Conservation (phyloP, 2,113 vertebrate genomes). For the Ailurus styani region DNA sequence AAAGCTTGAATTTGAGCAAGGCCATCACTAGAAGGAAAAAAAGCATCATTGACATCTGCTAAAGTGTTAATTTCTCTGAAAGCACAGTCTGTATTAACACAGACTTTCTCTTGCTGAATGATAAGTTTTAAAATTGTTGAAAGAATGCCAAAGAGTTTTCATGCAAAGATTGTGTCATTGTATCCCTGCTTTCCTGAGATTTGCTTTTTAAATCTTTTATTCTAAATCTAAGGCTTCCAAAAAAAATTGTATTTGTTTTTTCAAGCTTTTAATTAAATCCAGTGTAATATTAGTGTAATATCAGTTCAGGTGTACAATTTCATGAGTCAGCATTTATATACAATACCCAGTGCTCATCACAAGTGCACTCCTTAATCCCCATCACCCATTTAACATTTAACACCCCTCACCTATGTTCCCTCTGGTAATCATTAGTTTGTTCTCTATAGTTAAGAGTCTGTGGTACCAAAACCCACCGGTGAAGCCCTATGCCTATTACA, state of each 20-base stretch:
- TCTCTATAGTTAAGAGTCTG: not conserved
- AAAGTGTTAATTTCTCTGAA: slow-evolving; percentile 47
- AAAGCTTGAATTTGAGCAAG: slow-evolving; percentile 39
- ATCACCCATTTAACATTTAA: not conserved
- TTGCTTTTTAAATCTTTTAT: not conserved
- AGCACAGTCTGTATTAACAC: not conserved
- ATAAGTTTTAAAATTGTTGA: not conserved
- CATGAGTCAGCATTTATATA: not conserved
- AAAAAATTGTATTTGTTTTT: not conserved
- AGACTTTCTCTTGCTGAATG: slow-evolving; percentile 19
- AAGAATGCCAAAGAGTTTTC: slow-evolving; percentile 18
- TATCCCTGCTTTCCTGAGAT: not conserved
- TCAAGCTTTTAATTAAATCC: not conserved
- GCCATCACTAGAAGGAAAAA: not conserved
- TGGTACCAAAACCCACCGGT: not conserved
- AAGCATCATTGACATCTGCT: not conserved
- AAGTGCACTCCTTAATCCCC: not conserved
- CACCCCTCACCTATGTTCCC: not conserved
- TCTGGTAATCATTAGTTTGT: not conserved
- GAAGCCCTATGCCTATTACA: not conserved
- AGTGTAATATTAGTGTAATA: not conserved
- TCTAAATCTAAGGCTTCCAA: not conserved
- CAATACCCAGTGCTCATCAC: not conserved
- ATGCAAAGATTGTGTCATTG: not conserved
- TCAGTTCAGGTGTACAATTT: not conserved